Conservation (phyloP, 2,797 vertebrate species). For the Mionectes olivaceus region DNA sequence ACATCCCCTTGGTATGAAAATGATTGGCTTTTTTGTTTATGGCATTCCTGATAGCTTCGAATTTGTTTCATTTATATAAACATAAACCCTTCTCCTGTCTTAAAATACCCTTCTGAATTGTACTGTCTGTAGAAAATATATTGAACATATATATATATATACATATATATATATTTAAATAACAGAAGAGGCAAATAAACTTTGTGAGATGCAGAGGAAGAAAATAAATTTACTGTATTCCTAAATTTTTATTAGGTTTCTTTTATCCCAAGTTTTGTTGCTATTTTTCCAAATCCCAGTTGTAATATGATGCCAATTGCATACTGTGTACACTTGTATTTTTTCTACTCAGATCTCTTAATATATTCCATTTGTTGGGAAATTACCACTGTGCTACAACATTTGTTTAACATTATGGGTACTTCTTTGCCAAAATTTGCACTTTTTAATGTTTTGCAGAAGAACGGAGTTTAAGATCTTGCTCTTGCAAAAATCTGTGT, state of each 20-base stretch:
- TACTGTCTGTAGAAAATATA: not conserved
- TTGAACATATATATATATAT: not conserved
- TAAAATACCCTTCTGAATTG: not conserved
- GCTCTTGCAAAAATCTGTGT: not conserved
- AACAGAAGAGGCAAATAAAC: not conserved
- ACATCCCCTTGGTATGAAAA: not conserved
- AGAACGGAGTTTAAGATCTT: not conserved
- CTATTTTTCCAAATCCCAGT: not conserved
- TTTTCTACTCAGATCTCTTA: not conserved
- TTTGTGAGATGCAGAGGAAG: not conserved
- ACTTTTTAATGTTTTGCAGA: conserved; percentile 16
- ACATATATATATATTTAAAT: not conserved
- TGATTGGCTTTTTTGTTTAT: not conserved
- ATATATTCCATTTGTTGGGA: not conserved
- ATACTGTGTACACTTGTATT: not conserved
- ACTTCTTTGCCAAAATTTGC: not conserved
- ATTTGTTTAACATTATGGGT: conserved; percentile 31
- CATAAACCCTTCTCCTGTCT: not conserved
- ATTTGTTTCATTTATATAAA: not conserved
- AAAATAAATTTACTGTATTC: not conserved
- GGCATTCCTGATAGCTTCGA: not conserved
- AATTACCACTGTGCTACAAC: not conserved
- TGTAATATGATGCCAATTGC: not conserved
- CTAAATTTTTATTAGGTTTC: not conserved
- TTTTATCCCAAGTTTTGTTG: not conserved